These are phyloP conservation scores for Pachyramphus minor DNA, from an alignment of 2,113 vertebrate species.

Conservation along the genomic window DNA sequence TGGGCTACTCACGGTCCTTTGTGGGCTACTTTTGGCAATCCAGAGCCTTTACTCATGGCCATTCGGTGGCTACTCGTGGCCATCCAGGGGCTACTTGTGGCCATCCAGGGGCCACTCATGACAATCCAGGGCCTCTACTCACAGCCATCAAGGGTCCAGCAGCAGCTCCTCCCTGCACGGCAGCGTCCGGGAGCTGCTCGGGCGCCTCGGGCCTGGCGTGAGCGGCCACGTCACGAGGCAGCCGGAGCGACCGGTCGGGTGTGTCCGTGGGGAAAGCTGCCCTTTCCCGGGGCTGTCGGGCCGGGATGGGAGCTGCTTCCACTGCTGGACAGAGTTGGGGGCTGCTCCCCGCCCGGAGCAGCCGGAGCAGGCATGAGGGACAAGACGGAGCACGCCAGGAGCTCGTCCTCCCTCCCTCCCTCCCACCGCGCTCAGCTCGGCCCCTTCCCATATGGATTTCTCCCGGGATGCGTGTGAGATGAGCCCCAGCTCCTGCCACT, in stretches of 20 bases:
- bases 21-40: neutral
- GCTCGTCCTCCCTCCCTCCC: neutral
- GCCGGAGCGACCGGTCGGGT: neutral
- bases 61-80: neutral
- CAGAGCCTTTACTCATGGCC: neutral
- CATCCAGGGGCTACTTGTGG: neutral
- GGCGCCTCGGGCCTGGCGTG: rapidly evolving
- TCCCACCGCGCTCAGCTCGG: rapidly evolving
- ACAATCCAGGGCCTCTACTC: neutral
- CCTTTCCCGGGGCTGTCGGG: neutral
- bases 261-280: neutral
- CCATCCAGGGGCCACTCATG: neutral
- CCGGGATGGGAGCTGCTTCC: neutral
- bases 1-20: neutral
- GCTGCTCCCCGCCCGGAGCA: neutral
- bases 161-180: neutral
- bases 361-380: rapidly evolving
- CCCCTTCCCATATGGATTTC: rapidly evolving
- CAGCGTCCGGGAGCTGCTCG: neutral
- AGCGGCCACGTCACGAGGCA: neutral
- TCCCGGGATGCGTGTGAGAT: neutral
- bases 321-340: neutral
- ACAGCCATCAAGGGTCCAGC: neutral
- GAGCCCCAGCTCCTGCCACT: neutral
- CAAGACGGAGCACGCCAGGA: neutral